A percentile compares a stretch with the other conserved stretches of the same genome.
Evolutionary conservation across 2,797 vertebrate species (phyloP).

Genomic region (Gallirallus australis): DNA sequence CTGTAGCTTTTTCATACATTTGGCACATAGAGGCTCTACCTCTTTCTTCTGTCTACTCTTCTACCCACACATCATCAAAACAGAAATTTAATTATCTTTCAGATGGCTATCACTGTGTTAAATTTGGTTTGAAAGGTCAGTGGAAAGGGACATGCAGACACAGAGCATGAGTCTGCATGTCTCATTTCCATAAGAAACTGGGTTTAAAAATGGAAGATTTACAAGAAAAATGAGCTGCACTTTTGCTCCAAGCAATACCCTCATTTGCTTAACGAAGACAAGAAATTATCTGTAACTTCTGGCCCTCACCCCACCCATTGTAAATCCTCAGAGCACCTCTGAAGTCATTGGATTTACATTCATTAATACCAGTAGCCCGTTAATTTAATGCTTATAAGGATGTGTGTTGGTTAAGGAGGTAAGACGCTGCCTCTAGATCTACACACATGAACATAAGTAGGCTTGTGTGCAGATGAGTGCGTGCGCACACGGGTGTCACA

Average conservation of each 20-base stretch:
- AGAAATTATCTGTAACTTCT: background rate
- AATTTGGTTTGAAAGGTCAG: background rate
- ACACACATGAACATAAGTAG: fast-evolving
- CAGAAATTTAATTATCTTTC: constrained; percentile 15
- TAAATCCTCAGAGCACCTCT: background rate
- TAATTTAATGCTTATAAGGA: background rate
- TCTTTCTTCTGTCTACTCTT: background rate
- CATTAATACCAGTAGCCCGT: background rate
- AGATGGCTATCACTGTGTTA: background rate
- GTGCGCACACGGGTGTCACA: background rate
- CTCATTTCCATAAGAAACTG: background rate
- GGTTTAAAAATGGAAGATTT: background rate
- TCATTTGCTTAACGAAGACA: background rate
- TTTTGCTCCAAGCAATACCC: background rate
- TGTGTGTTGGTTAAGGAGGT: background rate
- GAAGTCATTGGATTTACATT: background rate
- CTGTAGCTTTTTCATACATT: background rate
- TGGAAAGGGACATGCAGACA: background rate
- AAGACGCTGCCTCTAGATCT: background rate
- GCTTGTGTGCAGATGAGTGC: background rate
- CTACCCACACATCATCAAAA: background rate
- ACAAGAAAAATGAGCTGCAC: background rate
- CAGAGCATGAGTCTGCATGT: background rate
- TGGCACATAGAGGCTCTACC: background rate
- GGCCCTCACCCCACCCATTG: background rate